phyloP scores from a whole-genome alignment of 2,888 invertebrate species.

The Athripsodes cinereus region DNA sequence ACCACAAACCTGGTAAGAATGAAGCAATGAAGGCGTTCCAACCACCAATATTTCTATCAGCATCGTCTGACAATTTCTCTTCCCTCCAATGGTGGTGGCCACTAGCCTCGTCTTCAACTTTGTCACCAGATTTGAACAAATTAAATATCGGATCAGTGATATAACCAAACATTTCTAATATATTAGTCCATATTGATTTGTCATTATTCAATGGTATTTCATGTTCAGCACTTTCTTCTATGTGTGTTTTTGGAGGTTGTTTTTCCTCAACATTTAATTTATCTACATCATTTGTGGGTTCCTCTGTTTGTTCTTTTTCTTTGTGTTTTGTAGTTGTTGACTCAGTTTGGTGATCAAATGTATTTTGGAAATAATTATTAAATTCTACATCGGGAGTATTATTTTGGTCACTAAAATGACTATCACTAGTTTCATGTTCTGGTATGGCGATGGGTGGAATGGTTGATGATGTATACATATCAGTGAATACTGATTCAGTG shows the following conservation, averaged over 20 bases:
- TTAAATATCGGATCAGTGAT: background rate
- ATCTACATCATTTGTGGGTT: too few relatives aligned
- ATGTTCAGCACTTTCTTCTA: too few relatives aligned
- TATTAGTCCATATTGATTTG: background rate
- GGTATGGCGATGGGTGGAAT: background rate
- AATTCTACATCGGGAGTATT: too few relatives aligned
- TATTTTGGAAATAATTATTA: too few relatives aligned
- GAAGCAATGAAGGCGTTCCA: background rate
- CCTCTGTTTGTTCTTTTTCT: too few relatives aligned
- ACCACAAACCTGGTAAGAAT: background rate
- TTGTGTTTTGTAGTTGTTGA: too few relatives aligned
- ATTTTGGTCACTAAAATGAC: too few relatives aligned
- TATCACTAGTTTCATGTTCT: background rate
- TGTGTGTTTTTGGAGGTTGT: too few relatives aligned
- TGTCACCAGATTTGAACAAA: constrained; percentile 5
- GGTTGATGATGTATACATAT: background rate
- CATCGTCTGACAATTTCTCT: background rate
- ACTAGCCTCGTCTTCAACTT: background rate
- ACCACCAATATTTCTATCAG: background rate
- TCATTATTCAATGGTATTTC: background rate
- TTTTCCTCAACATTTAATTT: too few relatives aligned
- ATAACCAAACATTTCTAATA: background rate
- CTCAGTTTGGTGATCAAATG: too few relatives aligned
- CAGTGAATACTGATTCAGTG: background rate
- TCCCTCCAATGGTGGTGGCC: too few relatives aligned